Conservation (phyloP, 2,113 vertebrate genomes). For the Chaetops frenatus region DNA sequence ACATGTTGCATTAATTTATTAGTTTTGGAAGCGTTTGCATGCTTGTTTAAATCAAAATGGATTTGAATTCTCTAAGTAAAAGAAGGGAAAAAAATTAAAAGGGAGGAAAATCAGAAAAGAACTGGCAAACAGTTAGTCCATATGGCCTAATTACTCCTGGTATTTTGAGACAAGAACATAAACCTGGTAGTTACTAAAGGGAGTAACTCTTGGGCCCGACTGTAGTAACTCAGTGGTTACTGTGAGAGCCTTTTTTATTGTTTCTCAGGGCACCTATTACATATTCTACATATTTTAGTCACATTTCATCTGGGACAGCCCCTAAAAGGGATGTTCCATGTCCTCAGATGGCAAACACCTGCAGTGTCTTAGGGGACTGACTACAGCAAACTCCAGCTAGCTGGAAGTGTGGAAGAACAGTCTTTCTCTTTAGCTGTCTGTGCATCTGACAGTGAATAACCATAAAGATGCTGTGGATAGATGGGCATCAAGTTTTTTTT, state of each 20-base stretch:
- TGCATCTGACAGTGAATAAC: not conserved
- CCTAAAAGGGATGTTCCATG: not conserved
- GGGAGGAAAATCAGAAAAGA: not conserved
- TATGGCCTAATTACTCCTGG: conserved; percentile 67
- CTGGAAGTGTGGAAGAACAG: not conserved
- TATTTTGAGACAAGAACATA: conserved; percentile 51
- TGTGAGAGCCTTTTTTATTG: not conserved
- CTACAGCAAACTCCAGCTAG: not conserved
- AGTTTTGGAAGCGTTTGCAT: conserved; percentile 63
- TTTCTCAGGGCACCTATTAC: not conserved
- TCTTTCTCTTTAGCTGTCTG: not conserved
- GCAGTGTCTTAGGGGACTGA: not conserved
- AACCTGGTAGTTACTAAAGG: conserved; percentile 52
- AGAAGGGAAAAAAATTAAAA: not conserved
- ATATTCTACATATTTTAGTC: not conserved
- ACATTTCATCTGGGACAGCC: not conserved
- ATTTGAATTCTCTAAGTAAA: conserved; percentile 47
- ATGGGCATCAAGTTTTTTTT: not conserved
- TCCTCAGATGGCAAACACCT: not conserved
- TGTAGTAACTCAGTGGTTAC: not conserved
- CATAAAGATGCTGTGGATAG: not conserved
- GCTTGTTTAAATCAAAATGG: conserved; percentile 64
- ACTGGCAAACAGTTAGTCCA: conserved; percentile 53
- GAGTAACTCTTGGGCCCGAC: not conserved
- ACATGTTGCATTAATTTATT: conserved; percentile 42